phyloP scores from a whole-genome alignment of 2,113 vertebrate genomes.

The Ardeotis arabs region DNA sequence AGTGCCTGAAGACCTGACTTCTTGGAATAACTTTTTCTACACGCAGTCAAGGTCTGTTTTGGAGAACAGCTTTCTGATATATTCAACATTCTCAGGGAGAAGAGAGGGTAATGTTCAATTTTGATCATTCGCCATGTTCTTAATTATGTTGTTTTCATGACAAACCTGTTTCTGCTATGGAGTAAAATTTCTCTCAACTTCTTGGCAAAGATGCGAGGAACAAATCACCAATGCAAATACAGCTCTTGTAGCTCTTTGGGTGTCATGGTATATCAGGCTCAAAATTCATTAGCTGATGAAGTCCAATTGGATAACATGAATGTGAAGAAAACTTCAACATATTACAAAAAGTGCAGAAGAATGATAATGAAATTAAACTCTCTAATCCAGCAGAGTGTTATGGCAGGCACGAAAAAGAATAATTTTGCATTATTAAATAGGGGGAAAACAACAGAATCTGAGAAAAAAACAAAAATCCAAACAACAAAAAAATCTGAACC shows the following conservation, averaged over 20 bases:
- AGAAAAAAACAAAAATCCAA: neutral
- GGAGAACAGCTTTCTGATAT: neutral
- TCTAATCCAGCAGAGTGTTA: neutral
- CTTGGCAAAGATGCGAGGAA: accelerated
- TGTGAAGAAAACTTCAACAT: neutral
- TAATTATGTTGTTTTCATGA: neutral
- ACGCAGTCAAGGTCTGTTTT: neutral
- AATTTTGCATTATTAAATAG: neutral
- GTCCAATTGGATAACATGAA: neutral
- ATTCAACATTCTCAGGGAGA: neutral
- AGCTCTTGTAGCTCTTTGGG: neutral
- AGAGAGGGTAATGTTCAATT: neutral
- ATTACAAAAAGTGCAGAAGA: neutral
- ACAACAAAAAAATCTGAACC: neutral
- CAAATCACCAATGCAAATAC: neutral
- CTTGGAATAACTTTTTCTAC: neutral
- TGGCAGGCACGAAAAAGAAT: neutral
- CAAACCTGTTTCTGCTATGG: neutral
- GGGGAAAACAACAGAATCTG: neutral
- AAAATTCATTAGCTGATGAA: neutral
- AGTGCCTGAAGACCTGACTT: neutral
- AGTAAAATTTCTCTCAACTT: neutral
- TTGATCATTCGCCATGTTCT: neutral
- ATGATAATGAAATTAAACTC: neutral
- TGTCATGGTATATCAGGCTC: neutral